phyloP scores from a whole-genome alignment of 2,797 vertebrate species.

The Cirrhinus mrigala region DNA sequence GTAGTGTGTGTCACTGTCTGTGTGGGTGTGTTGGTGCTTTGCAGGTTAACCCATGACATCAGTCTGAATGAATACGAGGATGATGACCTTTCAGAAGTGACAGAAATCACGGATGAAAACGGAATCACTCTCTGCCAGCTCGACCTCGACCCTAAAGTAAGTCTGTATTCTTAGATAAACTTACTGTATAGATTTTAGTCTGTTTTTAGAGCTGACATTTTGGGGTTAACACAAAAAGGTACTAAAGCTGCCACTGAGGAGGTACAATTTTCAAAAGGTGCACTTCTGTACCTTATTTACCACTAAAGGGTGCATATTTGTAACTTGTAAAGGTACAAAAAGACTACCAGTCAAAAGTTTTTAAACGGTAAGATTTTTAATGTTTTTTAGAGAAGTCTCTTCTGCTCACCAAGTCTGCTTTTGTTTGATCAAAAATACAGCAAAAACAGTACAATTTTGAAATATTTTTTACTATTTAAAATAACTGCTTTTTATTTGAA shows the following conservation, averaged over 20 bases:
- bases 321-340: neutral
- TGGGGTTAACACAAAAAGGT: neutral
- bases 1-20: constrained; percentile 30
- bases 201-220: neutral
- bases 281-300: neutral
- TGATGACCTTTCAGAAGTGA: constrained; percentile 88
- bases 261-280: neutral
- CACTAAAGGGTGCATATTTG: neutral
- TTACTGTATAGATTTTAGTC: neutral
- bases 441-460: no score
- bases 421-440: no score
- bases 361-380: no score
- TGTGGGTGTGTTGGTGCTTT: constrained; percentile 31
- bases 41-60: constrained; percentile 89
- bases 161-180: neutral
- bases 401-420: no score
- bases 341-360: no score
- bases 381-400: no score
- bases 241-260: neutral
- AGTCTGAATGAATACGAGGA: constrained; percentile 92
- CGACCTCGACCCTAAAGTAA: constrained; percentile 79
- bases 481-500: no score
- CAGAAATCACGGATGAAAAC: constrained; percentile 84
- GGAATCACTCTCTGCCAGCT: constrained; percentile 83
- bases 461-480: no score